phyloP scores from a whole-genome alignment of 2,797 vertebrate genomes.

The Sebastiscus tertius region DNA sequence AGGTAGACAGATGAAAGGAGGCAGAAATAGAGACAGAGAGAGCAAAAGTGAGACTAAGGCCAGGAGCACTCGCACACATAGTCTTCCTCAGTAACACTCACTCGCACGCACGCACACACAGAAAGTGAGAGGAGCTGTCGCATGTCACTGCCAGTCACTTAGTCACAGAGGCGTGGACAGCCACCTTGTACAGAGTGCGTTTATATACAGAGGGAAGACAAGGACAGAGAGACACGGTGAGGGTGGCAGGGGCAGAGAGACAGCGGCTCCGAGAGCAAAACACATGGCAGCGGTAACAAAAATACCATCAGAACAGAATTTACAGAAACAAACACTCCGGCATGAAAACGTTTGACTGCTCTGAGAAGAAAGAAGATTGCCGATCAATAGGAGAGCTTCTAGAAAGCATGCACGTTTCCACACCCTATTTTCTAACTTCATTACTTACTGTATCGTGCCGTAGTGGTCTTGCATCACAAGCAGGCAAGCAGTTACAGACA shows the following conservation, averaged over 20 bases:
- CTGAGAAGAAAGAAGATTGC: background rate
- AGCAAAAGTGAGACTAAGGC: slow-evolving; percentile 64
- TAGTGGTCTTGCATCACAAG: background rate
- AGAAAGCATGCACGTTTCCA: background rate
- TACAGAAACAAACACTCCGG: background rate
- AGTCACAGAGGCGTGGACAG: slow-evolving; percentile 66
- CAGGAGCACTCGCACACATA: slow-evolving; percentile 24
- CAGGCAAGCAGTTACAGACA: background rate
- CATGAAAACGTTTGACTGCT: background rate
- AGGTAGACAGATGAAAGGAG: slow-evolving; percentile 62
- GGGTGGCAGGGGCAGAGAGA: slow-evolving; percentile 16
- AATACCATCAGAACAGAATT: background rate
- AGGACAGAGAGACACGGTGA: slow-evolving; percentile 30
- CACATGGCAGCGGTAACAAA: background rate
- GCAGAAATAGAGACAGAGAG: slow-evolving; percentile 55
- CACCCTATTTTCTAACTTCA: background rate
- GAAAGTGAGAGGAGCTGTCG: slow-evolving; percentile 45
- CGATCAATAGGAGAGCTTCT: background rate
- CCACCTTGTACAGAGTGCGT: slow-evolving; percentile 47
- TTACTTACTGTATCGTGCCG: background rate
- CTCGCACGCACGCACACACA: background rate
- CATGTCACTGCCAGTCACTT: slow-evolving; percentile 70
- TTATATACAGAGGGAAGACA: slow-evolving; percentile 44
- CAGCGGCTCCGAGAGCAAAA: slow-evolving; percentile 14
- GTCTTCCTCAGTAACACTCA: slow-evolving; percentile 25